Base-by-base conservation (phyloP, 2,797 vertebrate genomes). In the Alcedo quadribrachys region DNA sequence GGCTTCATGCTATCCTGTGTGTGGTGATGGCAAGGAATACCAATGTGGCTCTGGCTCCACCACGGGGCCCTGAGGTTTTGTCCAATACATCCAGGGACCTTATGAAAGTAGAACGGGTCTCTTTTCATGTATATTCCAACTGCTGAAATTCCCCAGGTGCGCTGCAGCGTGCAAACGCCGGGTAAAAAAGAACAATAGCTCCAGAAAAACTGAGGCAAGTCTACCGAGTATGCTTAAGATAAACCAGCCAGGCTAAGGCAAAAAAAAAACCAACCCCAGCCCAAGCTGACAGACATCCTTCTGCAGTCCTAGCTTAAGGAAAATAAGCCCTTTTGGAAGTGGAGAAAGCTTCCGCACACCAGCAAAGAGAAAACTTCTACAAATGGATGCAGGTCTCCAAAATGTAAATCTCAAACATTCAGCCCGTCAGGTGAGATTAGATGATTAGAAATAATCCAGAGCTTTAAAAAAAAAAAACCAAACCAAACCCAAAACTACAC, bases 41-140 rank as follows among this genome's bases (percentile, higher is more conserved):
- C 96, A 97, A 98, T 97, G 98, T 79, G 48, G 93, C 77, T 93
- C 96, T 71, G 87, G 96, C 97, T 97, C 96, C 92, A 96, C 97
- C 97, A 95, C 89, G 96, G 97, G 96, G 97, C 97, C 97, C 95
- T 84, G 93, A 97, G 96, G 97, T 98, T 97, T 96, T 96, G 96
- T 97, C 98, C 97, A 82, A 96, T 97, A 97, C 95, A 89, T 97
- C 97, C 97, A 97, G 98, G 98, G 98, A 97, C 97, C 97, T 97
- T 97, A 97, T 97, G 97, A 98, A 98, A 98, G 97, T 98, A 97
- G 97, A 97, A 94, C 96, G 86, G 96, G 97, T 96, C 98, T 97
- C 97, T 98, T 98, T 98, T 98, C 98, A 98, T 97, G 97, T 97
- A 97, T 97, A 97, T 98, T 97, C 97, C 97, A 96, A 97, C 97